These are phyloP conservation scores for Latheticus oryzae DNA, from an alignment of 2,888 invertebrate genomes.

Conservation along the genomic window DNA sequence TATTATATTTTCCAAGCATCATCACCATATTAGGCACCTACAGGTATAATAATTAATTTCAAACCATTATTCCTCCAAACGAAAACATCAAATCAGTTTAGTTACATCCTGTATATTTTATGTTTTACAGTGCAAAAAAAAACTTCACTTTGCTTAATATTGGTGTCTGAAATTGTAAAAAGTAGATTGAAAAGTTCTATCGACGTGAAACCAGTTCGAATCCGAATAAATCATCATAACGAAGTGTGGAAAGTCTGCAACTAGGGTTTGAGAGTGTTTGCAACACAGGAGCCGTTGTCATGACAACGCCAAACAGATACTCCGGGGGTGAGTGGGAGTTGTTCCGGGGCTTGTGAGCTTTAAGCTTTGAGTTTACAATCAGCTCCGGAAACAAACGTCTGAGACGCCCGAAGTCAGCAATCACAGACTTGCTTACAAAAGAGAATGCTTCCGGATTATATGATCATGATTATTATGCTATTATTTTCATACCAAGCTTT, in stretches of 20 bases:
- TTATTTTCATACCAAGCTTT: slow-evolving; percentile 1
- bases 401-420: slow-evolving; percentile 60
- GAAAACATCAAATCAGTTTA: too few species aligned
- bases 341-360: slow-evolving; percentile 37
- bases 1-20: too few species aligned
- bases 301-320: slow-evolving; percentile 55
- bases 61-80: too few species aligned
- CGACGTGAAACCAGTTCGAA: too few species aligned
- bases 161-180: too few species aligned
- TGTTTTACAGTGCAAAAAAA: too few species aligned
- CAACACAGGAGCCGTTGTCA: slow-evolving; percentile 43
- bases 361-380: slow-evolving; percentile 60
- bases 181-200: too few species aligned
- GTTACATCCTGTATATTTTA: too few species aligned
- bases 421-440: slow-evolving; percentile 58
- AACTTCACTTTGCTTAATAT: too few species aligned
- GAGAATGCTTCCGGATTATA: slow-evolving; percentile 54
- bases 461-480: slow-evolving; percentile 51
- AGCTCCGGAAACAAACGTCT: slow-evolving; percentile 60
- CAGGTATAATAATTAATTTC: too few species aligned
- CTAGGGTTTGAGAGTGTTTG: slow-evolving; percentile 32
- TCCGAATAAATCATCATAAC: slow-evolving; percentile 46
- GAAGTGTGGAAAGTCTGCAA: slow-evolving; percentile 46
- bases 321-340: slow-evolving; percentile 50
- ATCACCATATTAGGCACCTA: too few species aligned